Conservation (phyloP, 2,888 invertebrate species). For the Margaritifera margaritifera region DNA sequence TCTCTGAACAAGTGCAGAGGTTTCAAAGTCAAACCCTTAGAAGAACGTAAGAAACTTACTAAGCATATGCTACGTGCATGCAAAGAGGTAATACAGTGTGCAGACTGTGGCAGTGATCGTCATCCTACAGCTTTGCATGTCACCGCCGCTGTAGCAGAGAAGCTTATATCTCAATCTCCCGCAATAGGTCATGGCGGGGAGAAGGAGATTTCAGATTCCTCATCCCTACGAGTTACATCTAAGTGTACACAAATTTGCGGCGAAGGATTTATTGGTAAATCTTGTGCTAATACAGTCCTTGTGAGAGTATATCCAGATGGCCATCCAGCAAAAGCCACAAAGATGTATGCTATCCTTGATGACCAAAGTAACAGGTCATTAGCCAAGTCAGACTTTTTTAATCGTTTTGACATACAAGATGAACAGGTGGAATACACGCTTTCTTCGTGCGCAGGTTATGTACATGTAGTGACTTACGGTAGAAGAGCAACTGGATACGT, state of each 20-base stretch:
- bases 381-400: no score
- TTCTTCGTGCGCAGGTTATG: no score
- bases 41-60: constrained; percentile 8
- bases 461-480: constrained; percentile 7
- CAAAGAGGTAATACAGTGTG: constrained; percentile 2
- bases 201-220: neutral
- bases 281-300: no score
- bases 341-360: no score
- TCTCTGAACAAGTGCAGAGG: constrained; percentile 13
- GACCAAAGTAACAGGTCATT: no score
- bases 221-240: neutral
- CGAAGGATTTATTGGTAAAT: neutral
- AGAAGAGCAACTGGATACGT: constrained; percentile 15
- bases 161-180: neutral
- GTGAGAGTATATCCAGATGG: no score
- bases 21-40: constrained; percentile 3
- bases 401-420: no score
- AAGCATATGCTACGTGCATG: constrained; percentile 7
- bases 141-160: no score
- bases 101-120: constrained; percentile 6
- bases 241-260: constrained; percentile 22
- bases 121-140: constrained; percentile 13
- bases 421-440: no score
- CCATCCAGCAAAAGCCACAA: no score
- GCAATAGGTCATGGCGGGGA: constrained; percentile 18